Evolutionary conservation across 2,113 vertebrate species (phyloP), one percentile per base, ranked within the genome.

Genomic region (Phyllopteryx taeniolatus): DNA sequence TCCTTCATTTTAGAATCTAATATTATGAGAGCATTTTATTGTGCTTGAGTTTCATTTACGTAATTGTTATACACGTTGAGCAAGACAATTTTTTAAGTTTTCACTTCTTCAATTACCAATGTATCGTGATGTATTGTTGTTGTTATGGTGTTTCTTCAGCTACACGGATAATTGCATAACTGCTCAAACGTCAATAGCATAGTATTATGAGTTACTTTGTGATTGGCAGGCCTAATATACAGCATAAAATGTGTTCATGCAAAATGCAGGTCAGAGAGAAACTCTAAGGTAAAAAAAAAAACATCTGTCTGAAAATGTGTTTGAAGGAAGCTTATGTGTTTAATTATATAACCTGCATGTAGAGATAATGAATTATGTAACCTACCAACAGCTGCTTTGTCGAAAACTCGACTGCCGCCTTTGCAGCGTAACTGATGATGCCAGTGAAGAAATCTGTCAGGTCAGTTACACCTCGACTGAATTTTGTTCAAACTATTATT

Each of bases 281-380:
- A 51, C 60, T 8, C 47, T 39, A 72, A 20, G 19, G 43, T n/a
- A 17, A 5, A 14, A 27, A 33, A 33, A 42, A 39, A 22, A 77
- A 78, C 71, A 80, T 78, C 79, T 78, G 81, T 11, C 15, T 67
- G 54, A 68, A 60, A 63, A 56, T 61, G 53, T 59, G 43, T 71
- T 71, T 63, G 64, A 70, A 62, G 69, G 59, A 57, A 43, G 13
- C 4, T 6, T 3, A 69, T 20, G 14, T 19, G 59, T 73, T 44
- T 59, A 33, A 39, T 65, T 13, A 12, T 35, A 43, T 51, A 15
- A 2, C 20, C 56, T 44, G 51, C 12, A 33, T 42, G 27, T 65
- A 42, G 53, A 60, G 0, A 44, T 12, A 13, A 54, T 62, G 20
- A 33, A 56, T 49, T n/a, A 63, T 46, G 15, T 51, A 20, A 59